Conservation (phyloP, 2,113 vertebrate species). For the Pantherophis guttatus region DNA sequence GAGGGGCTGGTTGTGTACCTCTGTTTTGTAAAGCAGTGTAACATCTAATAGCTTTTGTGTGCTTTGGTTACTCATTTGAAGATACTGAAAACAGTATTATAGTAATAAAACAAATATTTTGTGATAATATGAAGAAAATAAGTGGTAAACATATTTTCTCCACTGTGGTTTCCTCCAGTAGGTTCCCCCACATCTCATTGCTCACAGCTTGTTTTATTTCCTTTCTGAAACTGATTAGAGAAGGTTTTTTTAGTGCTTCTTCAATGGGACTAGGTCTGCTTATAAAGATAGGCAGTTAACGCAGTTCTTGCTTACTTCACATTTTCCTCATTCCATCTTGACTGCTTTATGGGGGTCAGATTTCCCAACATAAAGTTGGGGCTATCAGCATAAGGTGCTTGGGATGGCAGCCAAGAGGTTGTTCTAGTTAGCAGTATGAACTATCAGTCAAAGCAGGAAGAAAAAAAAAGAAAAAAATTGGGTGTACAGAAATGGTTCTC, state of each 20-base stretch:
- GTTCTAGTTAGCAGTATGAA: background rate
- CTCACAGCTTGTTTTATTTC: background rate
- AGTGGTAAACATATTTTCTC: background rate
- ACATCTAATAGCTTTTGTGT: background rate
- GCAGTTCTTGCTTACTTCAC: background rate
- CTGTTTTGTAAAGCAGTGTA: background rate
- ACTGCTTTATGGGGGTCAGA: background rate
- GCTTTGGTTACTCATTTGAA: background rate
- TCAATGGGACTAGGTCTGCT: background rate
- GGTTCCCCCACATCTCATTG: background rate
- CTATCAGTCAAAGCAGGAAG: background rate
- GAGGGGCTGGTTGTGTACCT: background rate
- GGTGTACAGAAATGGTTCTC: background rate
- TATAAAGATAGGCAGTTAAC: background rate
- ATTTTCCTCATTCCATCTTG: constrained; percentile 12
- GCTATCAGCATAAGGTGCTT: background rate
- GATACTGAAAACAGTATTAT: background rate
- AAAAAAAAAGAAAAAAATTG: background rate
- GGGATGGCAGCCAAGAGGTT: background rate
- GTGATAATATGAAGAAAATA: background rate
- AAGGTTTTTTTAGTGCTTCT: background rate
- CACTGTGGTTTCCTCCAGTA: background rate
- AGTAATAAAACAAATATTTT: background rate
- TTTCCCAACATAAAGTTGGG: background rate
- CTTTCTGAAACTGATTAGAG: background rate